Evolutionary conservation across 2,888 invertebrate genomes (phyloP).

Genomic region (Andrena chrysosceles): DNA sequence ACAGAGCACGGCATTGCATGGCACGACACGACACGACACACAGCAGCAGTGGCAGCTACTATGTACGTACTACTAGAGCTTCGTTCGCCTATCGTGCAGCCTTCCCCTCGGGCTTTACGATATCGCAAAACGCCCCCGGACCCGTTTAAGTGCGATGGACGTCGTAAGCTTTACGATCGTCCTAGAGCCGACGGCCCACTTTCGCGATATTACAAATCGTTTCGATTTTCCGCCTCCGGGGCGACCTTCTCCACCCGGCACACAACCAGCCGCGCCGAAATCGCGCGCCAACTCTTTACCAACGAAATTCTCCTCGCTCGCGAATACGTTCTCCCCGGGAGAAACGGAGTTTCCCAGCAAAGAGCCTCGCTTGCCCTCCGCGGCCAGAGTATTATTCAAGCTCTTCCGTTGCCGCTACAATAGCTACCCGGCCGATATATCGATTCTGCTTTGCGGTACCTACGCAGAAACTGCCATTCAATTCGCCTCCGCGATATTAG

Average conservation of each 20-base stretch:
- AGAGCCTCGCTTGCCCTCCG: neutral
- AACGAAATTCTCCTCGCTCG: slow-evolving; percentile 19
- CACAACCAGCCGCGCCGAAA: neutral
- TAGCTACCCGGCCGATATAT: slow-evolving; percentile 50
- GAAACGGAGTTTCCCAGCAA: slow-evolving; percentile 41
- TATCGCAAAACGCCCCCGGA: slow-evolving; percentile 71
- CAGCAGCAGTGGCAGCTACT: neutral
- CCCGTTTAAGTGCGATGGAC: slow-evolving; percentile 72
- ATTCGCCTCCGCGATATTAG: neutral
- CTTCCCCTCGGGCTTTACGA: slow-evolving; percentile 68
- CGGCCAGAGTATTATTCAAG: slow-evolving; percentile 34
- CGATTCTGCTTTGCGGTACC: slow-evolving; percentile 55
- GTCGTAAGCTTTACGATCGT: slow-evolving; percentile 83
- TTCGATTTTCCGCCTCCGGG: slow-evolving; percentile 58
- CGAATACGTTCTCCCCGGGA: slow-evolving; percentile 32
- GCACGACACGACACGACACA: neutral
- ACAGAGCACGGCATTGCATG: neutral
- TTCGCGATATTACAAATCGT: slow-evolving; percentile 71
- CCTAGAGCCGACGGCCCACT: slow-evolving; percentile 83
- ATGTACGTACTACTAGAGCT: neutral
- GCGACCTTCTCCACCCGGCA: neutral
- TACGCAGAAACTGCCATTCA: slow-evolving; percentile 47
- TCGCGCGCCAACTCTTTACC: slow-evolving; percentile 14
- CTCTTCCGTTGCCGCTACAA: slow-evolving; percentile 44
- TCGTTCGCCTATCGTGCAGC: slow-evolving; percentile 33